Conservation (phyloP, 2,113 vertebrate species). For the Nicator chloris region DNA sequence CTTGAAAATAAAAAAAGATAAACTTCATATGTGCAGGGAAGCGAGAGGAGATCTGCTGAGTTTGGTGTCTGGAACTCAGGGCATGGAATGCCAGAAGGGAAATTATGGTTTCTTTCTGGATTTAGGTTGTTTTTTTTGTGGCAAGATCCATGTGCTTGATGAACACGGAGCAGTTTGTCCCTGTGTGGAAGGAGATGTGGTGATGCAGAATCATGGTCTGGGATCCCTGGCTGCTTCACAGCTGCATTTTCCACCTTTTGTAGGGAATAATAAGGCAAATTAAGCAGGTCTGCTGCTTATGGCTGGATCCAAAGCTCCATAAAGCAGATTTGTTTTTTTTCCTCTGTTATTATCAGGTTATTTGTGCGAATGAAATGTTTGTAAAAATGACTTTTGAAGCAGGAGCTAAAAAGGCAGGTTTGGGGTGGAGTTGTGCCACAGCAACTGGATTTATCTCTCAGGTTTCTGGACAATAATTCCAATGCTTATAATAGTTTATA, state of each 20-base stretch:
- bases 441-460: neutral
- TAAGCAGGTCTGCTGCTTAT: neutral
- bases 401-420: neutral
- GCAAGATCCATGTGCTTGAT: rapidly evolving
- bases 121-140: neutral
- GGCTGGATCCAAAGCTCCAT: neutral
- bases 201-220: neutral
- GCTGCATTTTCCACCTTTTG: neutral
- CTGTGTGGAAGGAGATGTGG: neutral
- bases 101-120: neutral
- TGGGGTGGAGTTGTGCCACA: neutral
- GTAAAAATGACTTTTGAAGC: neutral
- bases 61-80: neutral
- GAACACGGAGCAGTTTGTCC: rapidly evolving
- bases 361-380: neutral
- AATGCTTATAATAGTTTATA: neutral
- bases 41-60: neutral
- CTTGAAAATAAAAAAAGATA: no score
- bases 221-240: neutral
- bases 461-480: neutral
- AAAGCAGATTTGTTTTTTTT: neutral
- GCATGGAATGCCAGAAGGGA: neutral
- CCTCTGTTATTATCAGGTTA: neutral
- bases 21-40: neutral
- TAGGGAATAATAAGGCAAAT: neutral